A percentile compares a stretch with the other conserved stretches of the same genome.
Conservation (phyloP, 2,797 vertebrate species). For the Sphaeramia orbicularis region DNA sequence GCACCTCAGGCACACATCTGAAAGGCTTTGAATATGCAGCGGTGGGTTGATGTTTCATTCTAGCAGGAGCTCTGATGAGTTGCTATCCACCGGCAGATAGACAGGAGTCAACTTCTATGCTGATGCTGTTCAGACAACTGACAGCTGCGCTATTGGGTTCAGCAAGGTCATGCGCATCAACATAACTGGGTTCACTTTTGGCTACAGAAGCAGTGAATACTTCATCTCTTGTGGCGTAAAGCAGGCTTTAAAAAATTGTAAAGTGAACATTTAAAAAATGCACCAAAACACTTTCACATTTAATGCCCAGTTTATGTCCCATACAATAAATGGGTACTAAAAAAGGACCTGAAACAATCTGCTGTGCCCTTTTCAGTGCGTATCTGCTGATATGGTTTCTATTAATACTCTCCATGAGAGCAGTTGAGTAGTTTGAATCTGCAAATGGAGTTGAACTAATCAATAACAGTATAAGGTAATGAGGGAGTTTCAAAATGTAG, state of each 20-base stretch:
- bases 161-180: not conserved
- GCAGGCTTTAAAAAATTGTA: not conserved
- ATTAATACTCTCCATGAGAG: conserved; percentile 44
- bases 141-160: conserved; percentile 5
- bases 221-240: not conserved
- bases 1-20: conserved; percentile 1
- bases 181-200: not conserved
- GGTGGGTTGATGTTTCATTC: conserved; percentile 12
- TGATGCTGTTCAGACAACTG: not conserved
- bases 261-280: conserved; percentile 1
- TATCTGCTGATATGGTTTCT: conserved; percentile 12
- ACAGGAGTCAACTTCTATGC: conserved; percentile 2
- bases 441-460: conserved; percentile 62
- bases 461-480: conserved; percentile 44
- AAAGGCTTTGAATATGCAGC: not conserved
- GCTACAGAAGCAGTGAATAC: not conserved
- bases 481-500: conserved; percentile 51
- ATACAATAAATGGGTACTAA: too few species aligned
- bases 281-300: not conserved
- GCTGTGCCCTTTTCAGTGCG: not conserved
- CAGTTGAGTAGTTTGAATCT: conserved; percentile 44
- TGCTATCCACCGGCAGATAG: conserved; percentile 11
- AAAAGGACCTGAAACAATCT: not conserved
- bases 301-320: not conserved
- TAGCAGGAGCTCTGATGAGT: not conserved